Evolutionary conservation across 2,888 invertebrate species (phyloP), one percentile per base, ranked within the genome.

Genomic region (Tipula vernalis): DNA sequence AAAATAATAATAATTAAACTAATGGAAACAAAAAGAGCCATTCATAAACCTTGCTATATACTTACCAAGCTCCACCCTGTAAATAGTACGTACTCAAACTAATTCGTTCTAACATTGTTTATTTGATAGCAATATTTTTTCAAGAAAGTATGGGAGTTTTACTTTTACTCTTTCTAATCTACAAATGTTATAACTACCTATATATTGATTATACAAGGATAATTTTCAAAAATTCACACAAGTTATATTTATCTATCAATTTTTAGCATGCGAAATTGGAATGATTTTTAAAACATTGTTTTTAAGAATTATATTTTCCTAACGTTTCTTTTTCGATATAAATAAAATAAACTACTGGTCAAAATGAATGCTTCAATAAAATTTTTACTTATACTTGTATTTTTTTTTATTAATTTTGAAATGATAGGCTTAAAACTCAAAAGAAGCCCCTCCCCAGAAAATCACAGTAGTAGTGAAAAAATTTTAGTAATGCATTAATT

Each of bases 31-130:
- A 86, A 86, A 44, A 44, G 28, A 86, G 47, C 86, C 39, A 85
- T 85, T 44, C 86, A 28, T n/a, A 47, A 86, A 44, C 36, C 36
- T 47, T 85, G 6, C 71, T 71, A 71, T 28, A 71, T 86, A 86
- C 86, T 86, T 86, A 86, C 86, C 86, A 86, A 3, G 4, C 86
- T n/a, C 86, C 86, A 86, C 86, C 86, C 44, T 86, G 86, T 86
- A 86, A 71, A 71, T 28, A 85, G 42, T 39, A 42, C 12, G 42
- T 85, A 42, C 42, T 8, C 39, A 85, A 39, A 42, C 18, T 39
- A 85, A 85, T 39, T 18, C 41, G 10, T 42, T 85, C 18, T 85
- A 85, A 85, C n/a, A 71, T 71, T 18, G 12, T 71, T 71, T 71
- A 15, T 51, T 71, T 28, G 10, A 71, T 71, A 71, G 71, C 71